Evolutionary conservation across 2,888 invertebrate species (phyloP).

Genomic region (Malacosoma neustria): DNA sequence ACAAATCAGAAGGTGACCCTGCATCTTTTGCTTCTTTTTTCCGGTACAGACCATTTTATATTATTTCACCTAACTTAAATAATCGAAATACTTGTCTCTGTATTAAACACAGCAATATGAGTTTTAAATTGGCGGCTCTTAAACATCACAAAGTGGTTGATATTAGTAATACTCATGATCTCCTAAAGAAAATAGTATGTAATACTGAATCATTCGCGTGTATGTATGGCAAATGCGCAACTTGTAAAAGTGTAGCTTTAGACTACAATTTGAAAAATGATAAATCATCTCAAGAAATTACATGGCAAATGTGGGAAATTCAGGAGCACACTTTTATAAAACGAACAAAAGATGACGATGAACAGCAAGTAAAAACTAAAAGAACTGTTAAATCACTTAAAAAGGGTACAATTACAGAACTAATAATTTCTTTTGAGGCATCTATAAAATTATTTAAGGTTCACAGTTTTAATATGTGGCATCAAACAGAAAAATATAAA

Average conservation of each 20-base stretch:
- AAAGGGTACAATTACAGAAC: conserved; percentile 1
- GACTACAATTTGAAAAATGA: not conserved
- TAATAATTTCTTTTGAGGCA: not conserved
- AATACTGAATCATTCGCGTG: not conserved
- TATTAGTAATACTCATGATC: not conserved
- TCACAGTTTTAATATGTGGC: conserved; percentile 2
- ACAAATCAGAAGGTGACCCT: not conserved
- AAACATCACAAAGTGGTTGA: not conserved
- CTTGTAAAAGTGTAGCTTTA: not conserved
- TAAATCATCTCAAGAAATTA: not conserved
- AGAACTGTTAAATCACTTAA: not conserved
- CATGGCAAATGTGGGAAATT: conserved; percentile 1
- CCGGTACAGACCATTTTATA: not conserved
- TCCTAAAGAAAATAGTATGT: not conserved
- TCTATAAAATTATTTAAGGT: conserved; percentile 1
- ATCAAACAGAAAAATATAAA: conserved; percentile 2
- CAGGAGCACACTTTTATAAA: conserved; percentile 1
- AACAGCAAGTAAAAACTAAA: conserved; percentile 1
- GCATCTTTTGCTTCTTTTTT: not conserved
- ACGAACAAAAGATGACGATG: not conserved
- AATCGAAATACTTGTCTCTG: not conserved
- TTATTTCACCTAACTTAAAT: not conserved
- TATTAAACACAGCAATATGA: not conserved
- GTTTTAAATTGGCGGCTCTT: not conserved
- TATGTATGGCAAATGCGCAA: not conserved